Conservation (phyloP, 2,888 invertebrate genomes). For the Epistrophella euchroma region DNA sequence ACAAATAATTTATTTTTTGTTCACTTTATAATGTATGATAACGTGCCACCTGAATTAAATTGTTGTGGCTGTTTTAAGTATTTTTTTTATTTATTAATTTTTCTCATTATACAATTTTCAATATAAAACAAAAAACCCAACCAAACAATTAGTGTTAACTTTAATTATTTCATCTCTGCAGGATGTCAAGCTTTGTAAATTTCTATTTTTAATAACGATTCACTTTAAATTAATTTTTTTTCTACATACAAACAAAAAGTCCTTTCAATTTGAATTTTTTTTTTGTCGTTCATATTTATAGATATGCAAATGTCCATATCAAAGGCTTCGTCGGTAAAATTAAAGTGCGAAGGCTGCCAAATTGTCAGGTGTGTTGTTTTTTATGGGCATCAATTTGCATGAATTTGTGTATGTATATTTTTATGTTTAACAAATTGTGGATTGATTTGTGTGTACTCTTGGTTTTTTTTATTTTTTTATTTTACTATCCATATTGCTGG, state of each 20-base stretch:
- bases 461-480: not conserved
- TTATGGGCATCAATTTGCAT: constrained; percentile 35
- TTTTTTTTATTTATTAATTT: not conserved
- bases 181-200: constrained; percentile 32
- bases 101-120: not conserved
- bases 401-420: constrained; percentile 10
- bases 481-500: not conserved
- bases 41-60: constrained; percentile 3
- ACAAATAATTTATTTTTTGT: too few species aligned
- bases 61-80: not conserved
- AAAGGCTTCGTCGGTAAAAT: constrained; percentile 5
- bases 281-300: too few species aligned
- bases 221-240: constrained; percentile 33
- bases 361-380: constrained; percentile 27
- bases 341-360: constrained; percentile 22
- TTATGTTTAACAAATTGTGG: constrained; percentile 24
- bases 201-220: constrained; percentile 17
- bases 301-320: constrained; percentile 27
- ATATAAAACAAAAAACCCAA: not conserved
- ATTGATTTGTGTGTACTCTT: constrained; percentile 17
- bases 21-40: constrained; percentile 12
- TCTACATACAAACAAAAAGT: not conserved
- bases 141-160: constrained; percentile 16
- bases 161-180: constrained; percentile 19
- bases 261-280: constrained; percentile 10